phyloP scores from a whole-genome alignment of 2,113 vertebrate species.

The Nothocercus nigrocapillus region DNA sequence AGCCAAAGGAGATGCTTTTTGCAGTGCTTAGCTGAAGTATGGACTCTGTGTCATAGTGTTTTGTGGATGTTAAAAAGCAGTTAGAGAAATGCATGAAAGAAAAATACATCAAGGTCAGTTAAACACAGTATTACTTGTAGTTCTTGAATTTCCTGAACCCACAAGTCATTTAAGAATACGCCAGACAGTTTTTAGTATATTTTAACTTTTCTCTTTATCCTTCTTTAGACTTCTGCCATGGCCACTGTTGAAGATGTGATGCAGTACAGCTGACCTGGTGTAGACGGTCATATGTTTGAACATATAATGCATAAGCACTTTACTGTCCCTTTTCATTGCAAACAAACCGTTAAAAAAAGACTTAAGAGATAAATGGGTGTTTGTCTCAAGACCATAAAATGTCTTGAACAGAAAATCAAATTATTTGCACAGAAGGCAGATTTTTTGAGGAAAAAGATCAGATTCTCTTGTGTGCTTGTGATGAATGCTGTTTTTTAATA shows the following conservation, averaged over 20 bases:
- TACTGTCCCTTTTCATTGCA: background rate
- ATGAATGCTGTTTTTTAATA: background rate
- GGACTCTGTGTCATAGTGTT: background rate
- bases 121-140: background rate
- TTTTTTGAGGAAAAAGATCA: background rate
- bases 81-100: background rate
- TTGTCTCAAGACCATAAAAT: background rate
- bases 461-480: background rate
- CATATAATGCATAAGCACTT: background rate
- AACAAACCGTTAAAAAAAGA: background rate
- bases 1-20: background rate
- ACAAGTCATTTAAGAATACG: background rate
- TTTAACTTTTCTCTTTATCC: background rate
- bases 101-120: slow-evolving; percentile 10
- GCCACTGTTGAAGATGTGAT: background rate
- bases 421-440: background rate
- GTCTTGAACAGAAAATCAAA: background rate
- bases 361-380: background rate
- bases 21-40: background rate
- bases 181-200: background rate
- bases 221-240: background rate
- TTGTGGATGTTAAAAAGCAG: background rate
- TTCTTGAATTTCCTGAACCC: background rate
- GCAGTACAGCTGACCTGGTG: background rate
- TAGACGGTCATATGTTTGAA: background rate